These are phyloP conservation scores for Stictocephala bisonia DNA, from an alignment of 2,888 invertebrate species.

Conservation along the genomic window DNA sequence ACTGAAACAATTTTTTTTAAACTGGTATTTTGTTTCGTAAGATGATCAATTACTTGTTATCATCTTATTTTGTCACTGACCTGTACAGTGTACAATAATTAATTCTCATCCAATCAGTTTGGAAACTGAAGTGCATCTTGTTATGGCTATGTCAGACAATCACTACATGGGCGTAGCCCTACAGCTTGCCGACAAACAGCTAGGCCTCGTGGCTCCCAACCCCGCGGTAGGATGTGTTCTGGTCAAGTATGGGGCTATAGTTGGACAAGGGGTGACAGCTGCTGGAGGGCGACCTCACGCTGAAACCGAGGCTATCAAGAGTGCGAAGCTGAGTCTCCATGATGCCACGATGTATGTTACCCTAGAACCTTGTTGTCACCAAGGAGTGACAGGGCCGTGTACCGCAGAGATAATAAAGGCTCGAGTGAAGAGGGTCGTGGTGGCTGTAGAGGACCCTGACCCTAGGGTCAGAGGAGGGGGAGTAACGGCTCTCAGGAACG, in stretches of 20 bases:
- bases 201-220: conserved; percentile 39
- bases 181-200: conserved; percentile 36
- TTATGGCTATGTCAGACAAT: conserved; percentile 40
- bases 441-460: conserved; percentile 41
- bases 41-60: no score
- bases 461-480: conserved; percentile 35
- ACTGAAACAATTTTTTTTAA: no score
- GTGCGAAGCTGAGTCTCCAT: conserved; percentile 1
- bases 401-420: conserved; percentile 34
- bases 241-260: conserved; percentile 32
- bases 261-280: conserved; percentile 40
- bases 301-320: conserved; percentile 36
- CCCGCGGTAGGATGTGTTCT: conserved; percentile 46
- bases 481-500: not conserved
- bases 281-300: conserved; percentile 44
- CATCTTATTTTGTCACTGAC: no score
- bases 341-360: conserved; percentile 47
- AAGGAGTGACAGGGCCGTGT: conserved; percentile 43
- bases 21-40: no score
- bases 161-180: conserved; percentile 44
- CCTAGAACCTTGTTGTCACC: conserved; percentile 46
- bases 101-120: no score
- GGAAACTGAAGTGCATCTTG: no score
- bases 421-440: conserved; percentile 29
- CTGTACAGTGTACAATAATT: no score